These are phyloP conservation scores for Drosophila birchii DNA, from an alignment of 2,888 invertebrate species.

Conservation along the genomic window DNA sequence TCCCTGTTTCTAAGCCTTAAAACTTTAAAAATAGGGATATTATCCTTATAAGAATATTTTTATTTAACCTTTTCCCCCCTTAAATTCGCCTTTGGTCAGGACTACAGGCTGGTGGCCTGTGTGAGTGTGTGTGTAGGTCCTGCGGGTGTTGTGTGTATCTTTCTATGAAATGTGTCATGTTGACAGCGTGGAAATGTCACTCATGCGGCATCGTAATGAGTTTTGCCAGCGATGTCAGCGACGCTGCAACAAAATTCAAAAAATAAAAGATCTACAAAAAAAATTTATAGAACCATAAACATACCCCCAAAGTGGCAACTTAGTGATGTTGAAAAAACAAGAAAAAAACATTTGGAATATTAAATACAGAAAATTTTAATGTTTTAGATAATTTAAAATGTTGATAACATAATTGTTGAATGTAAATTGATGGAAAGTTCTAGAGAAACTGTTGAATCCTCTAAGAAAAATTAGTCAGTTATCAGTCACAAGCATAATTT, in stretches of 20 bases:
- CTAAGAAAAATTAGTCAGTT: neutral
- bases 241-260: conserved; percentile 30
- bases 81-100: neutral
- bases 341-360: conserved; percentile 17
- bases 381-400: neutral
- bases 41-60: neutral
- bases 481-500: neutral
- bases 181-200: conserved; percentile 80
- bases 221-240: conserved; percentile 68
- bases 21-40: no score
- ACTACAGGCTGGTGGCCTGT: neutral
- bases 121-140: conserved; percentile 7
- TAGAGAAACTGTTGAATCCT: neutral
- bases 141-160: conserved; percentile 31
- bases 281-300: neutral
- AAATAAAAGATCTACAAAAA: conserved; percentile 3
- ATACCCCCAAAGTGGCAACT: conserved; percentile 2
- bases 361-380: neutral
- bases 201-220: conserved; percentile 78
- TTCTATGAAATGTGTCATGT: conserved; percentile 77
- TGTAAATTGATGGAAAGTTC: neutral
- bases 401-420: neutral
- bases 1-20: no score
- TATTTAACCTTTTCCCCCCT: neutral
- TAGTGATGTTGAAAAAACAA: neutral